phyloP scores from a whole-genome alignment of 2,113 vertebrate genomes.

The Scomber scombrus region DNA sequence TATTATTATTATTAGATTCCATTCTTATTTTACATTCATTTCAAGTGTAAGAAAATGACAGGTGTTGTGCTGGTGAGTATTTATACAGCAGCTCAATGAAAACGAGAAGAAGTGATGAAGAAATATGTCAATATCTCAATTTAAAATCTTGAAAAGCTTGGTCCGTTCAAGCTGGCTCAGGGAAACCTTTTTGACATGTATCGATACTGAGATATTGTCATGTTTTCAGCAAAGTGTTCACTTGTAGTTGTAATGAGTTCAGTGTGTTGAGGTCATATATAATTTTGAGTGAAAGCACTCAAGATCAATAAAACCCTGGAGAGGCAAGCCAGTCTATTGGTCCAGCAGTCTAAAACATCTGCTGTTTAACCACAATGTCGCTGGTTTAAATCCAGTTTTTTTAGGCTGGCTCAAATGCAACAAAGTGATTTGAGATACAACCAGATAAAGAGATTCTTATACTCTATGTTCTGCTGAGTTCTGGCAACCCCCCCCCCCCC shows the following conservation, averaged over 20 bases:
- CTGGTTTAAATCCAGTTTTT: not conserved
- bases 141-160: not conserved
- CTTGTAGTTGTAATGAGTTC: conserved; percentile 1
- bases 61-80: too few species aligned
- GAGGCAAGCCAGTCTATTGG: too few species aligned
- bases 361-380: not conserved
- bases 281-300: conserved; percentile 1
- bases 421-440: not conserved
- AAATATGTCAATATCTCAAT: not conserved
- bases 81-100: not conserved
- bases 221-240: not conserved
- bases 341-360: not conserved
- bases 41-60: too few species aligned
- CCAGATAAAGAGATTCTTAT: not conserved
- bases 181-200: not conserved
- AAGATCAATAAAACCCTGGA: conserved; percentile 1
- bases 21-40: too few species aligned
- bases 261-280: not conserved
- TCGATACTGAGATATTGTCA: conserved; percentile 6
- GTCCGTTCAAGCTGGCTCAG: too few species aligned
- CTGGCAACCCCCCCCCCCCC: not conserved
- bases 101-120: not conserved
- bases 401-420: not conserved
- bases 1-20: too few species aligned
- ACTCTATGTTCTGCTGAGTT: conserved; percentile 4